Conservation (phyloP, 1,140 invertebrate genomes). For the Gryllus bimaculatus region DNA sequence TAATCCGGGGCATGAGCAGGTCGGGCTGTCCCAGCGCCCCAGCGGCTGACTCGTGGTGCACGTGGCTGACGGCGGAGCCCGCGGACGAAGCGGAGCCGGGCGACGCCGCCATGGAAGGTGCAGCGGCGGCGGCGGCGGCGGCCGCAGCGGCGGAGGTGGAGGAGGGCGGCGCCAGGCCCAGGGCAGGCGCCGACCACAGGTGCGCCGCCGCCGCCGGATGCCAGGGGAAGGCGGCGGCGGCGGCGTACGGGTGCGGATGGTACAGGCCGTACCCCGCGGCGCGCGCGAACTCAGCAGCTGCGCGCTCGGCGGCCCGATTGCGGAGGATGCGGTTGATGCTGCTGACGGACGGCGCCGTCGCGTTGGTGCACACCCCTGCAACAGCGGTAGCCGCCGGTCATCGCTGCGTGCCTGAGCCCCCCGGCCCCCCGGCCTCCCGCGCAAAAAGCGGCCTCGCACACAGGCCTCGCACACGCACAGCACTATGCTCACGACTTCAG, state of each 20-base stretch:
- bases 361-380: slow-evolving; percentile 81
- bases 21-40: slow-evolving; percentile 27
- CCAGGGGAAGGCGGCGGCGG: slow-evolving; percentile 30
- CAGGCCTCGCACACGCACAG: no score
- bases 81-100: slow-evolving; percentile 37
- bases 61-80: slow-evolving; percentile 29
- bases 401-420: no score
- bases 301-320: slow-evolving; percentile 84
- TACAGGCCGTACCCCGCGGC: slow-evolving; percentile 84
- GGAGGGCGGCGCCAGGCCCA: slow-evolving; percentile 14
- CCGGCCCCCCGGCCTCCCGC: no score
- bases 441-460: no score
- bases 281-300: slow-evolving; percentile 83
- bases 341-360: slow-evolving; percentile 79
- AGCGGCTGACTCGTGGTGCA: neutral
- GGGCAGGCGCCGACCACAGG: slow-evolving; percentile 26
- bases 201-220: slow-evolving; percentile 24
- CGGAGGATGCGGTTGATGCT: slow-evolving; percentile 86
- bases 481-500: no score
- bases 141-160: slow-evolving; percentile 35
- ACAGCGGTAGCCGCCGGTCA: no score
- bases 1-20: slow-evolving; percentile 38
- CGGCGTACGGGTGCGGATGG: slow-evolving; percentile 31
- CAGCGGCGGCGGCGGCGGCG: slow-evolving; percentile 31
- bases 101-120: slow-evolving; percentile 33